Percentiles rank a stretch among this genome's conserved stretches.
phyloP scores from a whole-genome alignment of 2,797 vertebrate species.

The Fistularia commersonii region DNA sequence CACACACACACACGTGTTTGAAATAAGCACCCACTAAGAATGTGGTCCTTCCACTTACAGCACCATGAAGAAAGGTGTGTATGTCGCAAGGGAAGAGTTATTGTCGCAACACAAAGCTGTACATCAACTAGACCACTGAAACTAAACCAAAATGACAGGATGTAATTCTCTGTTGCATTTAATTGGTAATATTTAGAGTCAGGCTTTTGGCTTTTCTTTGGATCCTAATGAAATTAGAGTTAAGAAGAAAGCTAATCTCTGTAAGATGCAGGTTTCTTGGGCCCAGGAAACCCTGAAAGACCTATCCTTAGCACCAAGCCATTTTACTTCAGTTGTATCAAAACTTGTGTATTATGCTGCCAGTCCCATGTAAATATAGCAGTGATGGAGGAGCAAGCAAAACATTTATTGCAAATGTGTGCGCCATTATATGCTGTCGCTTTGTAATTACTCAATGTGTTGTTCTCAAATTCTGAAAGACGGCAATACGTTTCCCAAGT shows the following conservation, averaged over 20 bases:
- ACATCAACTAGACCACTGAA: slow-evolving; percentile 82
- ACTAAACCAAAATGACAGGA: slow-evolving; percentile 83
- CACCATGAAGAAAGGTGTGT: slow-evolving; percentile 20
- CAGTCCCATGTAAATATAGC: background rate
- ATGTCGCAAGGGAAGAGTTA: slow-evolving; percentile 45
- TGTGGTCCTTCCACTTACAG: slow-evolving; percentile 73
- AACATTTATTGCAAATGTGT: no score
- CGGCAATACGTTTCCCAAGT: no score
- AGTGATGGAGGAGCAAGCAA: background rate
- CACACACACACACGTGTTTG: slow-evolving; percentile 32
- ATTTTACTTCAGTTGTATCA: no score
- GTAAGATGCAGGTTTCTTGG: slow-evolving; percentile 60
- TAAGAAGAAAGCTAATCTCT: slow-evolving; percentile 81
- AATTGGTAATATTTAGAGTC: slow-evolving; percentile 85
- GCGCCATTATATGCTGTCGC: no score
- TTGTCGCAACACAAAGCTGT: slow-evolving; percentile 56
- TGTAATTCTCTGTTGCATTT: slow-evolving; percentile 85
- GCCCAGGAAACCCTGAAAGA: background rate
- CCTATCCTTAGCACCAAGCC: background rate
- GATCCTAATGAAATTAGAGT: slow-evolving; percentile 84
- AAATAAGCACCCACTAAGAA: slow-evolving; percentile 76
- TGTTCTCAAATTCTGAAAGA: no score
- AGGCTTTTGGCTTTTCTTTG: slow-evolving; percentile 77
- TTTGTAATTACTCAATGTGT: no score
- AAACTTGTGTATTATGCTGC: no score